phyloP scores from a whole-genome alignment of 1,140 invertebrate species.

The Caenorhabditis latens region DNA sequence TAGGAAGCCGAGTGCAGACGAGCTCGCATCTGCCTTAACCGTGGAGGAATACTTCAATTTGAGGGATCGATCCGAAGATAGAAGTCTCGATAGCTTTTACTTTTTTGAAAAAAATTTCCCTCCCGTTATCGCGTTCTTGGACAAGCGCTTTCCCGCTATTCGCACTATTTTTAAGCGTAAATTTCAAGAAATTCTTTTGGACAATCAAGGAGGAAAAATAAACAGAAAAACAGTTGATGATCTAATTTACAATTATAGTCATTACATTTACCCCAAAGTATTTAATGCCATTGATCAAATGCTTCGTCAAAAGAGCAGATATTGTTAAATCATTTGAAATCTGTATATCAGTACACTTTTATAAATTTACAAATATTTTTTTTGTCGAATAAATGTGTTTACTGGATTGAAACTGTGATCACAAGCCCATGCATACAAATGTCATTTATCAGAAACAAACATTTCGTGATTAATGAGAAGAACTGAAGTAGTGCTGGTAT shows the following conservation, averaged over 20 bases:
- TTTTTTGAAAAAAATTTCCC: conserved; percentile 18
- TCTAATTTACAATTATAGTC: not conserved
- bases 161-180: conserved; percentile 2
- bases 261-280: too few relatives aligned
- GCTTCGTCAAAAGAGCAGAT: too few relatives aligned
- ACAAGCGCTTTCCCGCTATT: conserved; percentile 26
- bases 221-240: conserved; percentile 30
- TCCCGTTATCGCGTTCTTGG: conserved; percentile 30
- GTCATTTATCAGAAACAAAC: too few relatives aligned
- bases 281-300: too few relatives aligned
- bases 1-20: not conserved
- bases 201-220: not conserved
- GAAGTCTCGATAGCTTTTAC: not conserved
- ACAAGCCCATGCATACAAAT: too few relatives aligned
- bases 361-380: too few relatives aligned
- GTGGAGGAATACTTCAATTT: conserved; percentile 2
- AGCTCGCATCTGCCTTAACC: not conserved
- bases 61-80: not conserved
- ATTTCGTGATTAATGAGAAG: too few relatives aligned
- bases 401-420: too few relatives aligned
- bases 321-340: too few relatives aligned
- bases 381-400: too few relatives aligned
- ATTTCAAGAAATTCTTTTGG: not conserved
- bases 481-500: too few relatives aligned
- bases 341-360: too few relatives aligned